phyloP scores from a whole-genome alignment of 2,113 vertebrate genomes.

The Peromyscus maniculatus region DNA sequence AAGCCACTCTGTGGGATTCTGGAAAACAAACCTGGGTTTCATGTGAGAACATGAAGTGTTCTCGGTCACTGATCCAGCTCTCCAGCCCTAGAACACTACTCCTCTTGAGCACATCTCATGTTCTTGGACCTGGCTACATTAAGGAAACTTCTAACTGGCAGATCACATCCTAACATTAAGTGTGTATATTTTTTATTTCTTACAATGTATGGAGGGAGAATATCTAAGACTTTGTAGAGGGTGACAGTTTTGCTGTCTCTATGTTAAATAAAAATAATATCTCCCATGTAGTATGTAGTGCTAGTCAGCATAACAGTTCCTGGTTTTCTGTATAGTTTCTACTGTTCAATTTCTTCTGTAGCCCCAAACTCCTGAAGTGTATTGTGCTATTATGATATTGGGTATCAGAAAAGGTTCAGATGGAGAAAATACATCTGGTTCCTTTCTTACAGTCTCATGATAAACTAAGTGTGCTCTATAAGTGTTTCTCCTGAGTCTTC shows the following conservation, averaged over 20 bases:
- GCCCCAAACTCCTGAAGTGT: neutral
- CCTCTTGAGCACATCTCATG: neutral
- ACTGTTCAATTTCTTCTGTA: slow-evolving; percentile 2
- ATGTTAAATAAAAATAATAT: slow-evolving; percentile 20
- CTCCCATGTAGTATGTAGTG: neutral
- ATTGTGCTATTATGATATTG: neutral
- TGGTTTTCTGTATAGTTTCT: neutral
- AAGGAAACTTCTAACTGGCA: neutral
- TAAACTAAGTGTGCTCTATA: neutral
- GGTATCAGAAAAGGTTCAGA: neutral
- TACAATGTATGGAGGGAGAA: neutral
- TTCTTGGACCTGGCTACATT: neutral
- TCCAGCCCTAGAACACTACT: neutral
- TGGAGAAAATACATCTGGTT: neutral
- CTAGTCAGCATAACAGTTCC: neutral
- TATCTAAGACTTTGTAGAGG: neutral
- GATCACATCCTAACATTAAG: neutral
- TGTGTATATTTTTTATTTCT: neutral
- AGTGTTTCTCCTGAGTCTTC: neutral
- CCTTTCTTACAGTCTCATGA: neutral
- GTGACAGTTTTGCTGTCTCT: slow-evolving; percentile 7
- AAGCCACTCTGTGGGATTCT: neutral
- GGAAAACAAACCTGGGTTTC: neutral
- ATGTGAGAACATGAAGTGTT: too few relatives aligned
- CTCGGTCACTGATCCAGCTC: neutral